These are phyloP conservation scores for Theretra japonica DNA, from an alignment of 2,888 invertebrate species.

Conservation along the genomic window DNA sequence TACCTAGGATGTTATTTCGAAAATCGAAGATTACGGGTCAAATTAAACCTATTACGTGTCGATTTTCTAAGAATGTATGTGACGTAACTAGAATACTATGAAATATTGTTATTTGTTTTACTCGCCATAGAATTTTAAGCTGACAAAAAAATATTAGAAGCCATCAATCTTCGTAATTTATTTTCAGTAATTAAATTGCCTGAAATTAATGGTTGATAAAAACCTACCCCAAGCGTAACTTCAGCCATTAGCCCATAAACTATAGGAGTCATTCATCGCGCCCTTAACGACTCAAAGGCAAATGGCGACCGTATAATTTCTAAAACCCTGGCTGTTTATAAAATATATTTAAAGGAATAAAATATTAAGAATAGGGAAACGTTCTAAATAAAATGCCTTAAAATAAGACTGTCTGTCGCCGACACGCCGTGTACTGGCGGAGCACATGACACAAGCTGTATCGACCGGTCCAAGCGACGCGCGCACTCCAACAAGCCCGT, in stretches of 20 bases:
- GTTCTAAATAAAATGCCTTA: conserved; percentile 62
- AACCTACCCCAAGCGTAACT: conserved; percentile 25
- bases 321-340: conserved; percentile 30
- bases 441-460: conserved; percentile 74
- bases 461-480: conserved; percentile 77
- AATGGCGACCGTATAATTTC: neutral
- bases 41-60: too few species aligned
- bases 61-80: too few species aligned
- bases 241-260: conserved; percentile 33
- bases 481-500: conserved; percentile 70
- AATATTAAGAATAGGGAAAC: conserved; percentile 53
- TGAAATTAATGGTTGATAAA: neutral
- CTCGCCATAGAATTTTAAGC: neutral
- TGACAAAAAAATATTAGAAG: neutral
- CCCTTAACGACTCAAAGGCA: conserved; percentile 31
- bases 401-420: conserved; percentile 81
- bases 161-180: neutral
- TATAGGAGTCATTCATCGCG: conserved; percentile 38
- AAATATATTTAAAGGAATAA: neutral
- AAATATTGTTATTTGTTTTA: too few species aligned
- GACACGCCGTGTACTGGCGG: conserved; percentile 57
- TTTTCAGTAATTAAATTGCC: neutral
- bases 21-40: too few species aligned
- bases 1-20: too few species aligned
- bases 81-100: too few species aligned